Evolutionary conservation across 2,797 vertebrate species (phyloP), one percentile per base, ranked within the genome.

Genomic region (Antennarius maculatus): DNA sequence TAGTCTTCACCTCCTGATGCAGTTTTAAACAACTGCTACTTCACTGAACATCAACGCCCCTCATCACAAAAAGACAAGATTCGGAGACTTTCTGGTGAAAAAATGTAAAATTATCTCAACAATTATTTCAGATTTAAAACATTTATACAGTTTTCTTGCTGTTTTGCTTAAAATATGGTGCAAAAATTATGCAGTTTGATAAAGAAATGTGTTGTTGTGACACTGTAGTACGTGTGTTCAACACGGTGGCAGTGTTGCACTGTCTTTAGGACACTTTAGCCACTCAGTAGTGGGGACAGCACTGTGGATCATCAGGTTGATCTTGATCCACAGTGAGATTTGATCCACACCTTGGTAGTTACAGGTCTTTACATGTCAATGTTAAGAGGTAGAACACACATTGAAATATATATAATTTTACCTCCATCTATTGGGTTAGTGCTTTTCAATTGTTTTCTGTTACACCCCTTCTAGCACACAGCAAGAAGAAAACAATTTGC

Each of bases 211-310:
- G 51, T 52, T 72, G 69, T 67, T 78, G 69, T 74, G 66, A 60
- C 75, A 77, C 57, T 88, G 82, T 76, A 90, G 74, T 91, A 61
- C 87, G 75, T 54, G 56, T 54, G 74, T 46, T 77, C 72, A 88
- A 85, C 91, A 88, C 82, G 85, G 91, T 90, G 91, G 90, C 91
- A 92, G 86, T 92, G 84, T 91, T 91, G 91, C 85, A 87, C 92
- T 89, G 77, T 85, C 78, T 69, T 34, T 76, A 29, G 62, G 68
- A 69, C 73, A 76, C 29, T 45, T 63, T 27, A 28, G 80, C 74
- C 80, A 74, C 71, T 81, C 76, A 50, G 76, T 79, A 70, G 73
- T 37, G 61, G 47, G 77, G 67, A 83, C 80, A 83, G 74, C 55
- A 71, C 77, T 66, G 68, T 29, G 56, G 55, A 50, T 65, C 60